Conservation (phyloP, 2,797 vertebrate genomes). For the Halcyon leucocephala region DNA sequence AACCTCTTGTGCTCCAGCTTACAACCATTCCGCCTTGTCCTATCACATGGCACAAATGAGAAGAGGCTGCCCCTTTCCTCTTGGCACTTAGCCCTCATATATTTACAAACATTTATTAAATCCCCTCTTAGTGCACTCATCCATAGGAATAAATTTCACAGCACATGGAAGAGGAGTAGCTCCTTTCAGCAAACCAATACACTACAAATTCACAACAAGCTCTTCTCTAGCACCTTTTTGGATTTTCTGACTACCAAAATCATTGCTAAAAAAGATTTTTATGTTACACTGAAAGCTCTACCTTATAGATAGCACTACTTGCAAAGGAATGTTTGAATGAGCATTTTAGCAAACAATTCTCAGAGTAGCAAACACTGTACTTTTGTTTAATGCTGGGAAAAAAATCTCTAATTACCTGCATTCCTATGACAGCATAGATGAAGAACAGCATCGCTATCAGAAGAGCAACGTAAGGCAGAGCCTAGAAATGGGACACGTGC, state of each 20-base stretch:
- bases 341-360: neutral
- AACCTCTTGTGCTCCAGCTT: too few species aligned
- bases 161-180: neutral
- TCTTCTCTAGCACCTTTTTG: neutral
- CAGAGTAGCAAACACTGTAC: neutral
- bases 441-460: conserved; percentile 99
- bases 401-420: conserved; percentile 87
- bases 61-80: too few species aligned
- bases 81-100: too few species aligned
- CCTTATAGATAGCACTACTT: neutral
- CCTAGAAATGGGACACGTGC: conserved; percentile 74
- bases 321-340: neutral
- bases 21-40: too few species aligned
- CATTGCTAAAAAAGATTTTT: neutral
- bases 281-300: neutral
- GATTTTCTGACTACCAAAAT: neutral
- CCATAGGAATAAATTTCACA: neutral
- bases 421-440: conserved; percentile 99
- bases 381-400: neutral
- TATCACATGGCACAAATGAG: too few species aligned
- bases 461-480: conserved; percentile 96
- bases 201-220: neutral
- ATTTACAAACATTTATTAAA: too few species aligned
- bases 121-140: too few species aligned
- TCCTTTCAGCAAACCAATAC: neutral